phyloP scores from a whole-genome alignment of 1,140 invertebrate species.

The Streblospio benedicti region DNA sequence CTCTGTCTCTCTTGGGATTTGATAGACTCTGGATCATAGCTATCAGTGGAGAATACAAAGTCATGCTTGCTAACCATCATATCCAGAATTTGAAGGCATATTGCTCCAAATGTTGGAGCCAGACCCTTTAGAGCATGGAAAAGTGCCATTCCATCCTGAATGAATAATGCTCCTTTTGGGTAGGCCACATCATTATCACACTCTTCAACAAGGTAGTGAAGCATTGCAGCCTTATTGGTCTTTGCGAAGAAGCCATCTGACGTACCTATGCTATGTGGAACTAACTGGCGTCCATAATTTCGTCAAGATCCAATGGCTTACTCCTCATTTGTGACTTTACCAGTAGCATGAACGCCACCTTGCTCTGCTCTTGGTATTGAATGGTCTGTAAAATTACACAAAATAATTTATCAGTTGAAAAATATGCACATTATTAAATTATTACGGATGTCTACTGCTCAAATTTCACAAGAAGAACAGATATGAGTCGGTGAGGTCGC shows the following conservation, averaged over 20 bases:
- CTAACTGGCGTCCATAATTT: not conserved
- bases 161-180: not conserved
- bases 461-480: no score
- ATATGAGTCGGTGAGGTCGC: no score
- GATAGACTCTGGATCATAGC: not conserved
- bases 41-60: not conserved
- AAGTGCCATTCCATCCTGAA: not conserved
- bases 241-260: not conserved
- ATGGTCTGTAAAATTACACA: not conserved
- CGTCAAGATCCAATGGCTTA: not conserved
- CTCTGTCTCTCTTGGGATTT: not conserved
- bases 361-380: not conserved
- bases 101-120: not conserved
- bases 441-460: no score
- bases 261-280: not conserved
- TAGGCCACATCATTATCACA: not conserved
- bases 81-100: not conserved
- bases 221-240: not conserved
- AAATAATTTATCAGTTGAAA: no score
- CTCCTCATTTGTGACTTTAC: not conserved
- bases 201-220: not conserved
- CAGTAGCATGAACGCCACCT: not conserved
- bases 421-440: no score
- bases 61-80: not conserved
- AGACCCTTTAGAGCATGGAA: not conserved